Conservation (phyloP, 2,888 invertebrate genomes). For the Zelleria hepariella region DNA sequence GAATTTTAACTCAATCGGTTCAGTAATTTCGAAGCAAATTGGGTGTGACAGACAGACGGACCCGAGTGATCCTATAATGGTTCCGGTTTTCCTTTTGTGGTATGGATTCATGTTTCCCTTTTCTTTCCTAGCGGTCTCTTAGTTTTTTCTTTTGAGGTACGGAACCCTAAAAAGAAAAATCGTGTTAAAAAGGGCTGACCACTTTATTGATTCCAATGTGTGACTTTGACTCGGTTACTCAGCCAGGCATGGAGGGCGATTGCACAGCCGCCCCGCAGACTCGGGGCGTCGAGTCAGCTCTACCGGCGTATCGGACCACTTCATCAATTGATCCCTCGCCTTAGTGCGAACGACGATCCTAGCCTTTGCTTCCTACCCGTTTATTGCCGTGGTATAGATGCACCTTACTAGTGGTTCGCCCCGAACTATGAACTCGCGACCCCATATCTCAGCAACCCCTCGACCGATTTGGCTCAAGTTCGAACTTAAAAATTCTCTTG, state of each 20-base stretch:
- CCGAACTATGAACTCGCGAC: background rate
- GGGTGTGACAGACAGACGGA: no score
- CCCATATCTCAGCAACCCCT: no score
- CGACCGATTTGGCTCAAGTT: no score
- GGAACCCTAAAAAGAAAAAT: no score
- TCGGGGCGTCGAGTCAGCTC: slow-evolving; percentile 46
- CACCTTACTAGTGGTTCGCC: no score
- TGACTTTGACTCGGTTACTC: background rate
- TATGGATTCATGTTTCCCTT: background rate
- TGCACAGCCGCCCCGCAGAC: slow-evolving; percentile 27
- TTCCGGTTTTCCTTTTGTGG: no score
- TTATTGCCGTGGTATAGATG: background rate
- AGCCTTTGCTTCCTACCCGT: slow-evolving; percentile 13
- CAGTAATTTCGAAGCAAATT: no score
- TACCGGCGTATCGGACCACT: slow-evolving; percentile 47
- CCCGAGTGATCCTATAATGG: no score
- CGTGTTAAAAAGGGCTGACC: background rate
- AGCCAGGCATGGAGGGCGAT: background rate
- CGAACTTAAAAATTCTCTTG: no score
- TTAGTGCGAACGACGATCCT: slow-evolving; percentile 35
- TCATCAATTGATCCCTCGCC: slow-evolving; percentile 62
- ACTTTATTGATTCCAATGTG: background rate
- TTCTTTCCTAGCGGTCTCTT: no score
- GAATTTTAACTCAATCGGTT: no score
- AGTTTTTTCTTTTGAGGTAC: no score